These are phyloP conservation scores for Hirtodrosophila confusa DNA, from an alignment of 2,888 invertebrate species.

Conservation along the genomic window DNA sequence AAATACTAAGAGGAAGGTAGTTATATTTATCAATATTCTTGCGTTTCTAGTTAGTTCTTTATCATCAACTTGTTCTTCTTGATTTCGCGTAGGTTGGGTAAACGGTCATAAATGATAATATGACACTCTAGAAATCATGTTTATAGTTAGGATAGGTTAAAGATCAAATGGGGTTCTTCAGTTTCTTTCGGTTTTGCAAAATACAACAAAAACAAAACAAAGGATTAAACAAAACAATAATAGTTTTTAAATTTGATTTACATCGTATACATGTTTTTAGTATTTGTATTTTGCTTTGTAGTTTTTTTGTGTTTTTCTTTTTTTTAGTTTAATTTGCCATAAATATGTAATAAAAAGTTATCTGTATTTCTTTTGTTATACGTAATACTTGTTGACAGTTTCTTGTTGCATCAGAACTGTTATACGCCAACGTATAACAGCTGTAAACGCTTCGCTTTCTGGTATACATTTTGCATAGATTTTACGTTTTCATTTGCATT, in stretches of 20 bases:
- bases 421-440: slow-evolving; percentile 47
- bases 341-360: slow-evolving; percentile 53
- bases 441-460: slow-evolving; percentile 17
- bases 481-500: too few species aligned
- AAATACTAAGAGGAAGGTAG: slow-evolving; percentile 65
- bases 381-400: slow-evolving; percentile 55
- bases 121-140: slow-evolving; percentile 14
- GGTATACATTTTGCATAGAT: slow-evolving; percentile 40
- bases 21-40: slow-evolving; percentile 43
- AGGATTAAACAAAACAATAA: slow-evolving; percentile 24
- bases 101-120: slow-evolving; percentile 16
- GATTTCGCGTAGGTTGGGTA: not conserved
- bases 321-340: slow-evolving; percentile 36
- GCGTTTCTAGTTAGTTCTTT: slow-evolving; percentile 18
- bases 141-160: not conserved
- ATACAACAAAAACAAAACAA: slow-evolving; percentile 18
- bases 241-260: slow-evolving; percentile 61
- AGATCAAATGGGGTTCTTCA: slow-evolving; percentile 15
- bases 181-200: slow-evolving; percentile 4
- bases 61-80: not conserved
- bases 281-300: slow-evolving; percentile 9
- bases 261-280: slow-evolving; percentile 63
- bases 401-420: slow-evolving; percentile 28
- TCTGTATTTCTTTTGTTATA: slow-evolving; percentile 14
- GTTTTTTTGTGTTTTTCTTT: slow-evolving; percentile 22